These are phyloP conservation scores for Staurois parvus DNA, from an alignment of 2,797 vertebrate species.

Conservation along the genomic window DNA sequence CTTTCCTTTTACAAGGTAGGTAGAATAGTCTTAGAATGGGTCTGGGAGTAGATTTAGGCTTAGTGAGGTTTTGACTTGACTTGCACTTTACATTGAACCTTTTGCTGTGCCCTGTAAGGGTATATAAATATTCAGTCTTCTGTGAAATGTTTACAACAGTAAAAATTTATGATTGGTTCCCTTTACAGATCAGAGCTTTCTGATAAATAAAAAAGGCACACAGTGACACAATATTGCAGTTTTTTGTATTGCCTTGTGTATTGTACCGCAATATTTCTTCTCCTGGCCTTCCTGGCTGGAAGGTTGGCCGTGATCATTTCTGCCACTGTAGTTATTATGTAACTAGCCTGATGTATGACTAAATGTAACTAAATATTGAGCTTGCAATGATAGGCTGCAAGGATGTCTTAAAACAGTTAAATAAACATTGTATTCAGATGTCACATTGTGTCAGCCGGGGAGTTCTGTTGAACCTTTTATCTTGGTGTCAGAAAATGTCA, in stretches of 20 bases:
- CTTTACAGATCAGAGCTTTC: too few relatives aligned
- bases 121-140: too few relatives aligned
- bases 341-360: not conserved
- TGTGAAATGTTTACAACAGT: too few relatives aligned
- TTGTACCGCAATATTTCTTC: not conserved
- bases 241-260: not conserved
- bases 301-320: not conserved
- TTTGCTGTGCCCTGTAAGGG: too few relatives aligned
- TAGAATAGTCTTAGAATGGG: too few relatives aligned
- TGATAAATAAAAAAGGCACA: too few relatives aligned
- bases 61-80: too few relatives aligned
- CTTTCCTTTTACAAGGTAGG: too few relatives aligned
- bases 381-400: slow-evolving; percentile 13
- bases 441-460: slow-evolving; percentile 24
- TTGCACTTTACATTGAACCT: too few relatives aligned
- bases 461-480: slow-evolving; percentile 55
- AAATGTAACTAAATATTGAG: slow-evolving; percentile 11
- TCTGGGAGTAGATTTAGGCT: too few relatives aligned
- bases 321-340: slow-evolving; percentile 26
- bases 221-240: not conserved
- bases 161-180: too few relatives aligned
- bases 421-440: slow-evolving; percentile 61
- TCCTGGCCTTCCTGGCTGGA: not conserved
- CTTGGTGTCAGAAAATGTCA: slow-evolving; percentile 58
- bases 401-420: slow-evolving; percentile 34